phyloP scores from a whole-genome alignment of 2,797 vertebrate species.

The Cetoscarus ocellatus region DNA sequence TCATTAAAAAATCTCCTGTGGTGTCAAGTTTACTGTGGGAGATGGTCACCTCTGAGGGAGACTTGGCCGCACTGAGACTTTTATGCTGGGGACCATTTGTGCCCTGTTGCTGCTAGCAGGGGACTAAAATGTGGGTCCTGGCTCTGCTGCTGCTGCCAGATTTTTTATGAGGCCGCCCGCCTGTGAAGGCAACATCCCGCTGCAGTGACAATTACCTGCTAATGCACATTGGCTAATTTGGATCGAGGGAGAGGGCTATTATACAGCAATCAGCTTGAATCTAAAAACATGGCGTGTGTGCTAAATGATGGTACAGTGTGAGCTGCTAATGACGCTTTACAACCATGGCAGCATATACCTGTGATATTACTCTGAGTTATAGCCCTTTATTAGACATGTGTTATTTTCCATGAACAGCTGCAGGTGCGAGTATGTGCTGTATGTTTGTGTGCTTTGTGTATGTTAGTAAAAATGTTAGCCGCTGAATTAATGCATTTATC shows the following conservation, averaged over 20 bases:
- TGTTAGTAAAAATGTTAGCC: background rate
- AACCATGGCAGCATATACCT: slow-evolving; percentile 17
- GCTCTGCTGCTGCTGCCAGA: slow-evolving; percentile 44
- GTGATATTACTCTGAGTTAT: slow-evolving; percentile 35
- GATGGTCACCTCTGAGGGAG: slow-evolving; percentile 48
- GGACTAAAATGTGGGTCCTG: slow-evolving; percentile 63
- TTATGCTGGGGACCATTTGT: slow-evolving; percentile 40
- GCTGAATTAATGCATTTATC: background rate
- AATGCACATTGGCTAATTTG: slow-evolving; percentile 68
- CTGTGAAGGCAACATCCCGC: slow-evolving; percentile 55
- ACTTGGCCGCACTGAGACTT: slow-evolving; percentile 21
- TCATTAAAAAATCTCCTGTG: slow-evolving; percentile 42
- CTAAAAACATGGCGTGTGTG: slow-evolving; percentile 43
- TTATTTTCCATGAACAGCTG: slow-evolving; percentile 24
- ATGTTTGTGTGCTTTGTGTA: slow-evolving; percentile 1
- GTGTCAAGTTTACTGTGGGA: slow-evolving; percentile 44
- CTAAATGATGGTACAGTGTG: slow-evolving; percentile 38
- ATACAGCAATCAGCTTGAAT: slow-evolving; percentile 56
- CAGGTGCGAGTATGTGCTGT: background rate
- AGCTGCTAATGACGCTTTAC: slow-evolving; percentile 46
- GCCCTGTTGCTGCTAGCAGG: slow-evolving; percentile 48
- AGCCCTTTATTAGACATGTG: slow-evolving; percentile 8
- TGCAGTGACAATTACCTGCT: slow-evolving; percentile 70
- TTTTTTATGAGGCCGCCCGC: slow-evolving; percentile 66
- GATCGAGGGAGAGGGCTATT: slow-evolving; percentile 56